A percentile compares a stretch with the other conserved stretches of the same genome.
phyloP scores from a whole-genome alignment of 2,888 invertebrate genomes.

The Parochlus steinenii region DNA sequence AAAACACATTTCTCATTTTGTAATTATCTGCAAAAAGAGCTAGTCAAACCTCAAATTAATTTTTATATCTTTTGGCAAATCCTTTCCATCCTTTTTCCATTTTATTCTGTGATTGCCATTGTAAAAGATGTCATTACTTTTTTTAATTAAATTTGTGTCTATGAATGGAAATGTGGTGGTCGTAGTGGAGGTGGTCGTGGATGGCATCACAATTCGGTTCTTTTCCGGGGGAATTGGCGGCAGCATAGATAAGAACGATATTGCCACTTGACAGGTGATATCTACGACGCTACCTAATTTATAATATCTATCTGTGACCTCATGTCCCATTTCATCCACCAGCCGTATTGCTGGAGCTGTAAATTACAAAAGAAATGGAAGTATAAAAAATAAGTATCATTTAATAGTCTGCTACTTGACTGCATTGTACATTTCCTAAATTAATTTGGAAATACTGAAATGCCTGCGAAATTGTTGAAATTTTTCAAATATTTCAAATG shows the following conservation, averaged over 20 bases:
- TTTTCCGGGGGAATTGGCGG: constrained; percentile 12
- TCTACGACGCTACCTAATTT: constrained; percentile 59
- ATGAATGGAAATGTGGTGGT: constrained; percentile 19
- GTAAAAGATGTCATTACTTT: constrained; percentile 4
- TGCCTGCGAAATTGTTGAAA: no score
- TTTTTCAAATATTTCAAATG: no score
- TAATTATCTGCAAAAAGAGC: no score
- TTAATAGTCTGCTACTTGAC: no score
- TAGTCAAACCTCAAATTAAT: constrained; percentile 14
- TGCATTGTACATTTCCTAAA: no score
- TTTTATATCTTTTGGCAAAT: constrained; percentile 12
- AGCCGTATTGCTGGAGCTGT: constrained; percentile 56
- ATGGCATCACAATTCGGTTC: constrained; percentile 7
- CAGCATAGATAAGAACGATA: constrained; percentile 28
- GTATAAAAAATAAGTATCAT: neutral
- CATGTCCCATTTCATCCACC: constrained; percentile 51
- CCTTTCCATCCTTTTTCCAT: constrained; percentile 14
- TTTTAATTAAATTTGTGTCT: constrained; percentile 12
- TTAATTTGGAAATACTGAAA: no score
- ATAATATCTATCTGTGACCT: constrained; percentile 52
- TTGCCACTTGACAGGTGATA: constrained; percentile 39
- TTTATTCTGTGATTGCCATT: constrained; percentile 12
- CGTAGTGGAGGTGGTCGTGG: constrained; percentile 20
- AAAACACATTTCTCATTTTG: no score
- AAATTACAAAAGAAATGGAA: constrained; percentile 12